Evolutionary conservation across 1,140 invertebrate species (phyloP), one percentile per base, ranked within the genome.

Genomic region (Hypothenemus hampei): DNA sequence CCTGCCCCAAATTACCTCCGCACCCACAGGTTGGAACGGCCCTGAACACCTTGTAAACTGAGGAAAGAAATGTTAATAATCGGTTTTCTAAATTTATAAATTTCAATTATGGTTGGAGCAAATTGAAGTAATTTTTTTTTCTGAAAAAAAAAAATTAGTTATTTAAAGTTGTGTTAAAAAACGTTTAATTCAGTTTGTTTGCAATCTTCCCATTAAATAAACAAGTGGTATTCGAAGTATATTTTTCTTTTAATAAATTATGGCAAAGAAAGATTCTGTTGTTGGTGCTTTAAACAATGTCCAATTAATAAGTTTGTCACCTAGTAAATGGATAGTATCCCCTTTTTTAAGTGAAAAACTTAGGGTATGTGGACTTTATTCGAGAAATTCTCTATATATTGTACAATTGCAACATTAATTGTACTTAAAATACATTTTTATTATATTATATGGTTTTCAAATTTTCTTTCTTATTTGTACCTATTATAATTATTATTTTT

Each of bases 321-420:
- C 46, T 8, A 31, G 33, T 6, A 49, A 49, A 24, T 49, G 46
- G 46, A 22, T 21, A 2, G 24, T 49, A 1, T 49, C 46, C 3
- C 46, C 46, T 8, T 49, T 49, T 49, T 19, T 11, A 21, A 37
- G 46, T 37, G 45, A 31, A 36, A 47, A 35, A 20, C 22, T 19
- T n/a, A 3, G 41, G 6, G 6, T 7, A 29, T 29, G 26, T 29
- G 26, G 15, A 16, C 4, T 36, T 7, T 13, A 15, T 36, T 5
- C 15, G 6, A 36, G 6, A n/a, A n/a, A n/a, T n/a, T n/a, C n/a
- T n/a, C n/a, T n/a, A n/a, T n/a, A n/a, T n/a, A n/a, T n/a, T n/a
- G n/a, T n/a, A n/a, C n/a, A n/a, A n/a, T n/a, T n/a, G n/a, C n/a
- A n/a, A n/a, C n/a, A n/a, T n/a, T n/a, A n/a, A n/a, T n/a, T n/a